phyloP scores from a whole-genome alignment of 2,113 vertebrate species.

The Pleuronectes platessa region DNA sequence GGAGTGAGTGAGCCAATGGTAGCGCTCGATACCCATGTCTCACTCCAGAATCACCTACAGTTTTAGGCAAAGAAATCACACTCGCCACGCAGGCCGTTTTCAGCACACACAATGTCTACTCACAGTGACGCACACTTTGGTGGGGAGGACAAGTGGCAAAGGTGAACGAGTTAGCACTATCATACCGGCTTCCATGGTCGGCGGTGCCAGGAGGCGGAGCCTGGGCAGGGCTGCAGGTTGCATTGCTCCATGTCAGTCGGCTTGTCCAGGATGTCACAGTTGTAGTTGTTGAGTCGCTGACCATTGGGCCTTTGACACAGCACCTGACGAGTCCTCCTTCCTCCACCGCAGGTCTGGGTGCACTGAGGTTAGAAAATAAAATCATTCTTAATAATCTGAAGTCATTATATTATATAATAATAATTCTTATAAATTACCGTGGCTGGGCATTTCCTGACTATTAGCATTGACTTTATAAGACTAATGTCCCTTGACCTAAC shows the following conservation, averaged over 20 bases:
- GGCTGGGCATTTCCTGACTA: background rate
- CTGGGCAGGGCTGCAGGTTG: constrained; percentile 89
- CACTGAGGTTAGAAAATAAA: constrained; percentile 82
- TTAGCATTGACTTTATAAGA: too few relatives aligned
- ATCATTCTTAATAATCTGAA: background rate
- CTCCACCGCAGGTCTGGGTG: constrained; percentile 91
- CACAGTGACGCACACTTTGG: constrained; percentile 50
- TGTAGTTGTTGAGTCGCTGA: constrained; percentile 89
- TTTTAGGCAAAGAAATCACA: constrained; percentile 41
- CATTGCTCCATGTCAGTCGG: constrained; percentile 89
- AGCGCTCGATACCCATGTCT: constrained; percentile 35
- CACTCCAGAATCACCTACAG: constrained; percentile 33
- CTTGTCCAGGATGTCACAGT: constrained; percentile 91
- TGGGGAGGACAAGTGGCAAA: constrained; percentile 42
- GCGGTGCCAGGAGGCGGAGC: constrained; percentile 91
- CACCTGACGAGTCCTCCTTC: constrained; percentile 90
- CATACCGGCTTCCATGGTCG: constrained; percentile 96
- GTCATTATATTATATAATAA: background rate
- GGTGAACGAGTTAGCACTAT: constrained; percentile 82
- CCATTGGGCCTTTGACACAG: constrained; percentile 92
- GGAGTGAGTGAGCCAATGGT: constrained; percentile 29
- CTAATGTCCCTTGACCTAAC: too few relatives aligned
- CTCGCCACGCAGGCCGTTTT: constrained; percentile 39
- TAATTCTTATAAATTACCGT: background rate
- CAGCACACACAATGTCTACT: constrained; percentile 64